phyloP scores from a whole-genome alignment of 2,888 invertebrate genomes.

The Danaus chrysippus region DNA sequence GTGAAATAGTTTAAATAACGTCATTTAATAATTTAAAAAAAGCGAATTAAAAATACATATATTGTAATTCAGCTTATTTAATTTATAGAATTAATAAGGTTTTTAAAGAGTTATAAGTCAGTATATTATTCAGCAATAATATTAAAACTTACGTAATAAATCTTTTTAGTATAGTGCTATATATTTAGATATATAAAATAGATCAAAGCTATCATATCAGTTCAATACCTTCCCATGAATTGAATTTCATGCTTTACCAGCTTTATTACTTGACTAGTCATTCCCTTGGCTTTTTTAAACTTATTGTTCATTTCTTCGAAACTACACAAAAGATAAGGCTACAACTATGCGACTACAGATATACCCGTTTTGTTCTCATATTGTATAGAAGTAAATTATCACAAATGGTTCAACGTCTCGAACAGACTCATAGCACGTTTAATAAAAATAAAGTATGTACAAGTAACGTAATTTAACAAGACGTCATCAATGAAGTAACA shows the following conservation, averaged over 20 bases:
- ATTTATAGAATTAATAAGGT: no score
- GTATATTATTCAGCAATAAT: no score
- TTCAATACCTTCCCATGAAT: conserved; percentile 23
- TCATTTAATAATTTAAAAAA: no score
- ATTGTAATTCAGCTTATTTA: no score
- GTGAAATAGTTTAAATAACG: no score
- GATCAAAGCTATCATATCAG: conserved; percentile 16
- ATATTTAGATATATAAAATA: conserved; percentile 2
- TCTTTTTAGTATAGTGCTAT: not conserved
- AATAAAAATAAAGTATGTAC: not conserved
- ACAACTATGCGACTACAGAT: conserved; percentile 12
- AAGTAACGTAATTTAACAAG: not conserved
- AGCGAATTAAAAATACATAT: no score
- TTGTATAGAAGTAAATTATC: conserved; percentile 4
- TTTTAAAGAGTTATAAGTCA: no score
- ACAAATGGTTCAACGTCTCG: not conserved
- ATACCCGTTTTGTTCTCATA: conserved; percentile 8
- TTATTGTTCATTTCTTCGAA: conserved; percentile 24
- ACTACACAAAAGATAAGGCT: conserved; percentile 23
- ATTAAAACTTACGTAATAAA: not conserved
- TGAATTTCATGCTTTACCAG: conserved; percentile 23
- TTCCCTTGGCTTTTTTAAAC: conserved; percentile 19
- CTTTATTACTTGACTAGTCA: conserved; percentile 25
- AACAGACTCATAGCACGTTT: not conserved
- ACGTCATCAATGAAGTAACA: conserved; percentile 5